Base-by-base conservation (phyloP, 1,140 invertebrate genomes). In the Drosophila tropicalis region DNA sequence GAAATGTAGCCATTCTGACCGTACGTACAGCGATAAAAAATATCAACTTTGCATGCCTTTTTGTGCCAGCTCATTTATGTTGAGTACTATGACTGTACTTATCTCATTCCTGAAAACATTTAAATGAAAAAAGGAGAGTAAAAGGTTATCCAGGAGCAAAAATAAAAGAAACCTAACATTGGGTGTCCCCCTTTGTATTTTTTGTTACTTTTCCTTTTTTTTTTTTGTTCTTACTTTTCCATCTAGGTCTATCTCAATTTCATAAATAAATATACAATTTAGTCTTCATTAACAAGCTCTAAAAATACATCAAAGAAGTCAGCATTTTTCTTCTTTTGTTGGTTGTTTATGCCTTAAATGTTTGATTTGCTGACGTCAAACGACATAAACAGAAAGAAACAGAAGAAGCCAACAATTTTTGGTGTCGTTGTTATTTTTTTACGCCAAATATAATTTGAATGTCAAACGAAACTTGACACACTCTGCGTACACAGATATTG, bases 251-350 rank as follows among this genome's bases (percentile, higher is more conserved):
- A 58, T 58, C 56, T 58, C 56, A 58, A 58, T 58, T 58, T 39
- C 56, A 58, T 39, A 19, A 17, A 36, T 36, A 58, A 58, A 58
- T 58, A 58, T 39, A 58, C 56, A 58, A 58, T 58, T 58, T 36
- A 36, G 56, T 17, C 56, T 58, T 36, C 56, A 58, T 58, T 58
- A 58, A 58, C 32, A 58, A 36, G 56, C 56, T 58, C 56, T 58
- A 39, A 58, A 58, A 58, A 58, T 58, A 58, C 56, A 58, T 58
- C 56, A 58, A 58, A 58, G 56, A 58, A 19, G 29, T 58, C 56
- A 36, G 36, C n/a, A 15, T n/a, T 56, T 29, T 47, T 47, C 15
- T 17, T 17, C 15, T 17, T 47, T 22, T 51, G 17, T 51, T 51
- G 7, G 7, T 56, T 56, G 13, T 56, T 56, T 56, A 15, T 56